phyloP scores from a whole-genome alignment of 2,113 vertebrate species.

The Ciconia boyciana region DNA sequence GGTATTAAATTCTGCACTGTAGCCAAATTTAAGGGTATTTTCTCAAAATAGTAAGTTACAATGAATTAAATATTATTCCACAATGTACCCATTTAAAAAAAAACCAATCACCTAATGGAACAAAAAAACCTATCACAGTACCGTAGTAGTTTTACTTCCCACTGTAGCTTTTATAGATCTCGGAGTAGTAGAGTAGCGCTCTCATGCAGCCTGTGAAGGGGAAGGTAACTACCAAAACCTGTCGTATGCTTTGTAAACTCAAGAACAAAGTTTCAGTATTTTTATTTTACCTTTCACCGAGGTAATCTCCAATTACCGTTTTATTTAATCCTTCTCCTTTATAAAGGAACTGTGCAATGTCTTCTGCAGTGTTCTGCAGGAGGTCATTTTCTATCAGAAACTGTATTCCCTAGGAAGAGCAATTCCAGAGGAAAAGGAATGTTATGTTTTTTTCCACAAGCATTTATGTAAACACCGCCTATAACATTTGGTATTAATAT shows the following conservation, averaged over 20 bases:
- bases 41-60: neutral
- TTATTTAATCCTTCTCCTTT: slow-evolving; percentile 99
- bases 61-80: neutral
- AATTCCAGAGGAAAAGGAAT: neutral
- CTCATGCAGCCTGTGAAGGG: neutral
- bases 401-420: slow-evolving; percentile 86
- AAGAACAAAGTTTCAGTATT: neutral
- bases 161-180: neutral
- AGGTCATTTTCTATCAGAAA: slow-evolving; percentile 98
- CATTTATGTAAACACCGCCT: neutral
- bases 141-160: neutral
- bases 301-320: slow-evolving; percentile 96
- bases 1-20: neutral
- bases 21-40: neutral
- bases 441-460: neutral
- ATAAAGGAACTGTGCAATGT: slow-evolving; percentile 96
- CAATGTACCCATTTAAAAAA: neutral
- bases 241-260: neutral
- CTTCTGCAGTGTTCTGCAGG: slow-evolving; percentile 92
- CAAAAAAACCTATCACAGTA: neutral
- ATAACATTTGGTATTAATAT: neutral
- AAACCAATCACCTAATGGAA: neutral
- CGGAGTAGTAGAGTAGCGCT: neutral
- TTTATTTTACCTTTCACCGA: slow-evolving; percentile 88
- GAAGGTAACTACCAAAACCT: neutral